Base-by-base conservation (phyloP, 2,888 invertebrate species). In the Cantharis nigra region DNA sequence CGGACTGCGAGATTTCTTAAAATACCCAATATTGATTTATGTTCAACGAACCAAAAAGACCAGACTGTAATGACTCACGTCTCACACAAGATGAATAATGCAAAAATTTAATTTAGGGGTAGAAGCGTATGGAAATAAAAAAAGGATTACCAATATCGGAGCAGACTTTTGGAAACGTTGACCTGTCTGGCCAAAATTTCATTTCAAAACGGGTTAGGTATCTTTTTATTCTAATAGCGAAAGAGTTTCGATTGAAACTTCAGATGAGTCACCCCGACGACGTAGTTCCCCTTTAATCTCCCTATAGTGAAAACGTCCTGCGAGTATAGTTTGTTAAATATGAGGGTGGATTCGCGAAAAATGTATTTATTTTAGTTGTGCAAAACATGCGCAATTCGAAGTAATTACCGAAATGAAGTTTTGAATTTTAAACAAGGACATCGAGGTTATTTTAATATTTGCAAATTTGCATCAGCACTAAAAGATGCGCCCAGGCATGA, bases 251-350 rank as follows among this genome's bases (percentile, higher is more conserved):
- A 49, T 49, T 49, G 9, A 49, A 49, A 23, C 26, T 67, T 13
- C 33, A 3, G n/a, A 63, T 74, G 74, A 74, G 63, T 74, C 74
- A 74, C 28, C 28, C 63, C 63, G 13, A 69, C 63, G 13, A 69
- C 23, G 49, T 49, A 63, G 72, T 64, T 64, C 26, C 63, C 74
- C 69, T 62, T 73, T 63, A 67, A 73, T 65, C 72, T 69, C 74
- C 69, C 49, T 28, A 33, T 33, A 4, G 33, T 13, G 11, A 33
- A 33, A 30, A 20, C 73, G 33, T 49, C 49, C 49, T 49, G 49
- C n/a, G 49, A 49, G 49, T 49, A 2, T 11, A 4, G 7, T 49
- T 49, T 3, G 3, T 3, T 5, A 16, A 13, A 26, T 26, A 26
- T n/a, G 49, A 49, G 49, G 49, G 49, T 49, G 7, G n/a, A 7